These are phyloP conservation scores for Sanderia malayensis DNA, from an alignment of 30 jellyfish, hydroid and myxozoan species.

Conservation along the genomic window DNA sequence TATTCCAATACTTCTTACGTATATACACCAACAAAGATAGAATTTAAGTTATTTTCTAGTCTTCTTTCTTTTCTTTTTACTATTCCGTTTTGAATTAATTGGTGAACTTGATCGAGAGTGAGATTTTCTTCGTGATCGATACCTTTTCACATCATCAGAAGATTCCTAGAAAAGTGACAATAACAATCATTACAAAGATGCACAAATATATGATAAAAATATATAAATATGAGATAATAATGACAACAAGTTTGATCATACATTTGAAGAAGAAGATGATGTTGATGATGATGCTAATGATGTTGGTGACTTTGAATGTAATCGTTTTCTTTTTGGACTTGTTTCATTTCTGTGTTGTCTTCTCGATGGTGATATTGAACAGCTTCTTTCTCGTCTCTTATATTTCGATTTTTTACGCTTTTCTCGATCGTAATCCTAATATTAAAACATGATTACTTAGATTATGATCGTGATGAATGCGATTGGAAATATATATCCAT, in stretches of 20 bases:
- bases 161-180: too few relatives aligned
- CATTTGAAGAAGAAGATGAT: too few relatives aligned
- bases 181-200: too few relatives aligned
- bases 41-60: conserved; percentile 30
- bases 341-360: conserved; percentile 17
- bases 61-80: conserved; percentile 60
- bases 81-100: conserved; percentile 36
- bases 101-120: conserved; percentile 29
- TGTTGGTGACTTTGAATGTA: too few relatives aligned
- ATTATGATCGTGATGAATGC: background rate
- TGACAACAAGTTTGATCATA: too few relatives aligned
- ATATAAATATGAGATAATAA: too few relatives aligned
- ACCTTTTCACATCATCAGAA: too few relatives aligned
- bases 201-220: too few relatives aligned
- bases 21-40: too few relatives aligned
- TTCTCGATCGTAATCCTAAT: conserved; percentile 47
- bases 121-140: conserved; percentile 52
- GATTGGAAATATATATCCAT: too few relatives aligned
- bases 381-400: conserved; percentile 55
- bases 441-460: background rate
- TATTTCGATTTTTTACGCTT: conserved; percentile 42
- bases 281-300: too few relatives aligned
- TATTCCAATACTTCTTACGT: too few relatives aligned
- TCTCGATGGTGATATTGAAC: conserved; percentile 35
- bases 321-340: conserved; percentile 55